phyloP scores from a whole-genome alignment of 2,888 invertebrate species.

The Aphrophora alni region DNA sequence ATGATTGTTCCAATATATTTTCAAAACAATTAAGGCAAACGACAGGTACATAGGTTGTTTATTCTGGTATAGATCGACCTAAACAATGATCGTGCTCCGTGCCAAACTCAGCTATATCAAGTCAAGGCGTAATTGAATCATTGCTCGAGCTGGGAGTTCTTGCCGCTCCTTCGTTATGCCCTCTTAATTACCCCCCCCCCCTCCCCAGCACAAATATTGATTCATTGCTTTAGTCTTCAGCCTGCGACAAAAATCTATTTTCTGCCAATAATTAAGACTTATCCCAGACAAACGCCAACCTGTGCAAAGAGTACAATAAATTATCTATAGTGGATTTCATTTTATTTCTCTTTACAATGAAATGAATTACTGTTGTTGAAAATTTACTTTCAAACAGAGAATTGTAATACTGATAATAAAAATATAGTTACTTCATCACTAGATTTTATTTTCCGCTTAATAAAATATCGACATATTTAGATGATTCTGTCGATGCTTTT shows the following conservation, averaged over 20 bases:
- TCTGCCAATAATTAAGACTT: constrained; percentile 6
- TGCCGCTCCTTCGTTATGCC: constrained; percentile 1
- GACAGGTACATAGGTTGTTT: neutral
- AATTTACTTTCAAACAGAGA: too few relatives aligned
- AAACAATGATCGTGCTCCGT: constrained; percentile 5
- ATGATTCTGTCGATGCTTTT: too few relatives aligned
- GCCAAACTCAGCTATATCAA: neutral
- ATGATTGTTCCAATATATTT: too few relatives aligned
- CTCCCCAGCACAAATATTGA: neutral
- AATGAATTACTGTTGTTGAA: neutral
- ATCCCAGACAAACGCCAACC: neutral
- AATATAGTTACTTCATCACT: too few relatives aligned
- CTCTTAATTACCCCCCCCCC: neutral
- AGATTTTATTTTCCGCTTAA: too few relatives aligned
- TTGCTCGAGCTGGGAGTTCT: neutral
- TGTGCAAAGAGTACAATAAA: neutral
- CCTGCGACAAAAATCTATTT: neutral
- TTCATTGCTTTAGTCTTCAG: neutral
- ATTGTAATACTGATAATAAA: too few relatives aligned
- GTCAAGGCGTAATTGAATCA: neutral
- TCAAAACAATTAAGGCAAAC: too few relatives aligned
- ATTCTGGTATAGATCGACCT: neutral
- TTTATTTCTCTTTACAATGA: neutral
- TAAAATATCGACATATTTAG: too few relatives aligned
- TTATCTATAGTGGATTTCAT: neutral